Percentiles rank a stretch among this genome's conserved stretches.
These are phyloP conservation scores for Drosophila truncata DNA, from an alignment of 1,140 invertebrate genomes.

Conservation along the genomic window DNA sequence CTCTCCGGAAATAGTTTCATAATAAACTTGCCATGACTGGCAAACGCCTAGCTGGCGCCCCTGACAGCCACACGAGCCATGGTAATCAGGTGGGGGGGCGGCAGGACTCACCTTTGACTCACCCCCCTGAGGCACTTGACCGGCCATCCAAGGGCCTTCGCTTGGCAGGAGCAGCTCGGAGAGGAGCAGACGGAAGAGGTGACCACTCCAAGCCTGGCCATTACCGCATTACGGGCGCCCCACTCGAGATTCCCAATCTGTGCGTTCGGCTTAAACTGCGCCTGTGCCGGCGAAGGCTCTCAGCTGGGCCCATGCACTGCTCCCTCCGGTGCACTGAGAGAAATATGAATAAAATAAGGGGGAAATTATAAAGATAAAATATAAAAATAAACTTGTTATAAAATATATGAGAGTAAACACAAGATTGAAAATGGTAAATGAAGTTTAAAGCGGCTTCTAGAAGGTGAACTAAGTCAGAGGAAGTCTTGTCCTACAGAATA, in stretches of 20 bases:
- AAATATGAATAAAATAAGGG: not conserved
- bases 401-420: not conserved
- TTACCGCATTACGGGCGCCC: conserved; percentile 66
- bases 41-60: conserved; percentile 63
- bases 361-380: not conserved
- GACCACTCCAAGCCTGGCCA: conserved; percentile 28
- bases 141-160: conserved; percentile 25
- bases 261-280: conserved; percentile 63
- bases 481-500: no score
- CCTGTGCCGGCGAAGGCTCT: conserved; percentile 67
- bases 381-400: not conserved
- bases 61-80: conserved; percentile 15
- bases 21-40: conserved; percentile 37
- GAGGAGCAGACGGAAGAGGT: not conserved
- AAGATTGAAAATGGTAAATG: not conserved
- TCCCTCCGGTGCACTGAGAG: conserved; percentile 10
- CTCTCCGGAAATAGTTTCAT: conserved; percentile 31
- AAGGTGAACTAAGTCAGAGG: no score
- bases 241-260: conserved; percentile 63
- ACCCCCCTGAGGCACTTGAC: conserved; percentile 25
- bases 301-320: conserved; percentile 58
- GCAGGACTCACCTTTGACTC: conserved; percentile 39
- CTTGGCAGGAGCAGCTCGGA: not conserved
- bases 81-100: conserved; percentile 26
- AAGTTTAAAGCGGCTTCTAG: not conserved